Percentiles rank a stretch among this genome's conserved stretches.
Conservation (phyloP, 2,888 invertebrate genomes). For the Tenthredo notha region DNA sequence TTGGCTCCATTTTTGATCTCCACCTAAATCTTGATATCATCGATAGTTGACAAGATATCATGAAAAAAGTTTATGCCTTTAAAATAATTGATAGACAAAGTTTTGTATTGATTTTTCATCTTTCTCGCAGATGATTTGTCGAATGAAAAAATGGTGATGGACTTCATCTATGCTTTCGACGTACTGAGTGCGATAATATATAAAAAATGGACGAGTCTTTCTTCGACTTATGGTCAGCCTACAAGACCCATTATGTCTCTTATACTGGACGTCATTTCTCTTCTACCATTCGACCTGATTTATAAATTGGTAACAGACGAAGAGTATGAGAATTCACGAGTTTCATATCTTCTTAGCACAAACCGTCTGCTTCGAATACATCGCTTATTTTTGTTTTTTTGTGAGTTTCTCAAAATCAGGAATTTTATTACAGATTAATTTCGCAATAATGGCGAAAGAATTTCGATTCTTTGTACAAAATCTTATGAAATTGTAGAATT, state of each 20-base stretch:
- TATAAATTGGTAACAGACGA: background rate
- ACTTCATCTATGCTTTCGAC: conserved; percentile 20
- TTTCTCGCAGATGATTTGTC: background rate
- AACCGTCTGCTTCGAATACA: conserved; percentile 9
- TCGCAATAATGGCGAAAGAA: background rate
- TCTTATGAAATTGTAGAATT: background rate
- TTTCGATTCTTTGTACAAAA: background rate
- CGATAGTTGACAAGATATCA: background rate
- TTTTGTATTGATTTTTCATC: background rate
- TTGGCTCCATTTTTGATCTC: background rate
- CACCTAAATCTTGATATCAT: background rate
- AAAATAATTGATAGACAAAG: background rate
- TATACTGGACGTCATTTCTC: background rate
- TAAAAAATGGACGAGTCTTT: conserved; percentile 31
- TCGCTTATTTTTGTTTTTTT: conserved; percentile 9
- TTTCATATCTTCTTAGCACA: conserved; percentile 11
- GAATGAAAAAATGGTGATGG: background rate
- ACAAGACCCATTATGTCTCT: background rate
- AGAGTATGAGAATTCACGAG: background rate
- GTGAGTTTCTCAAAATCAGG: background rate
- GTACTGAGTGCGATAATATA: conserved; percentile 2
- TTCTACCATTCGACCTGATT: background rate
- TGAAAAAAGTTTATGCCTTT: background rate
- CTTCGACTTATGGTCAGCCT: conserved; percentile 28
- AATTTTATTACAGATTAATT: background rate